phyloP scores from a whole-genome alignment of 2,113 vertebrate species.

The Caracal caracal region DNA sequence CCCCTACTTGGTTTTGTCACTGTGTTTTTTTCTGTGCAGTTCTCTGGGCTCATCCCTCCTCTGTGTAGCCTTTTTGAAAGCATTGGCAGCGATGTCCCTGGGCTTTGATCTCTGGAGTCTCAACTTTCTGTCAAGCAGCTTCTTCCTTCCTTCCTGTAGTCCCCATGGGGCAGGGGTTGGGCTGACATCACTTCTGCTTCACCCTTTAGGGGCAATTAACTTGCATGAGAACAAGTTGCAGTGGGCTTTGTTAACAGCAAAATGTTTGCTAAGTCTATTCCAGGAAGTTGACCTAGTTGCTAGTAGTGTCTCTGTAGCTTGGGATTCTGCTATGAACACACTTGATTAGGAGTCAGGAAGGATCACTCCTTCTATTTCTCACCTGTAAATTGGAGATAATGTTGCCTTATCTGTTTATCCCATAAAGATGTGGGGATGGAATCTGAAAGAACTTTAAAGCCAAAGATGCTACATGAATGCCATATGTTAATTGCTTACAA shows the following conservation, averaged over 20 bases:
- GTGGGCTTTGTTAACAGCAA: conserved; percentile 41
- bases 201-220: conserved; percentile 20
- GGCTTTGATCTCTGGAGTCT: neutral
- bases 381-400: neutral
- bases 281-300: neutral
- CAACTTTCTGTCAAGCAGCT: neutral
- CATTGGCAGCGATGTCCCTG: neutral
- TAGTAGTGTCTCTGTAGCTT: neutral
- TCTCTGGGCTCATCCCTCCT: neutral
- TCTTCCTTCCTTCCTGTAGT: conserved; percentile 2
- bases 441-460: neutral
- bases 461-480: neutral
- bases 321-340: neutral
- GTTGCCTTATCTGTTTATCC: neutral
- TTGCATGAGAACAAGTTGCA: neutral
- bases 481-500: neutral
- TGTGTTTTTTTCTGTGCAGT: neutral
- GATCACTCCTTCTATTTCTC: neutral
- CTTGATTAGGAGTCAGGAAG: neutral
- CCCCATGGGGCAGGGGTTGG: neutral
- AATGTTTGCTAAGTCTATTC: neutral
- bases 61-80: neutral
- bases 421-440: neutral
- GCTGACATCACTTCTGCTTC: neutral
- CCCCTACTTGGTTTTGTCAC: neutral